Evolutionary conservation across 2,888 invertebrate genomes (phyloP).

Genomic region (Papilio demoleus): DNA sequence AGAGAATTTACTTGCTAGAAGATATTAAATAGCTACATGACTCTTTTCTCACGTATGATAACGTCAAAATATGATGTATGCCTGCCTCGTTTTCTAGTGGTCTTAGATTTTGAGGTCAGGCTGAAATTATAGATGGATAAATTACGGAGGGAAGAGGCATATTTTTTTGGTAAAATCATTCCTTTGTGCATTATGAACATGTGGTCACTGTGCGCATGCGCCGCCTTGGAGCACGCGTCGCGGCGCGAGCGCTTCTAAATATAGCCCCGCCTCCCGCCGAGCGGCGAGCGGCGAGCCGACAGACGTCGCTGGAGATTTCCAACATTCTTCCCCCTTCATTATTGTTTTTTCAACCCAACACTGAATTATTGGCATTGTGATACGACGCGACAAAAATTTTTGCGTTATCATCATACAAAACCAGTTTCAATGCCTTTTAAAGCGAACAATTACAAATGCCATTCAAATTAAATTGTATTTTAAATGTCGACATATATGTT

Average conservation of each 20-base stretch:
- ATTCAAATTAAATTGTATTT: neutral
- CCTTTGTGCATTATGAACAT: slow-evolving; percentile 44
- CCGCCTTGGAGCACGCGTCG: slow-evolving; percentile 62
- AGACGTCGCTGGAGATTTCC: slow-evolving; percentile 60
- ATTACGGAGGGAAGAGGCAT: neutral
- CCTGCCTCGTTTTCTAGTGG: neutral
- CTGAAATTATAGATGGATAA: neutral
- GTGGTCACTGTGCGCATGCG: slow-evolving; percentile 51
- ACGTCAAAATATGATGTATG: neutral
- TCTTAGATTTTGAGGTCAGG: neutral
- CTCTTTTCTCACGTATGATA: too few relatives aligned
- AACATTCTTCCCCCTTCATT: slow-evolving; percentile 69
- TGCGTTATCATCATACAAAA: slow-evolving; percentile 44
- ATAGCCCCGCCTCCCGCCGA: slow-evolving; percentile 69
- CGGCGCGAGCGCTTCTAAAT: slow-evolving; percentile 75
- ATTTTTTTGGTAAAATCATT: slow-evolving; percentile 33
- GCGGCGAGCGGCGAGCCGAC: slow-evolving; percentile 58
- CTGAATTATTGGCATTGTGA: slow-evolving; percentile 43
- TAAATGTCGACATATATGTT: neutral
- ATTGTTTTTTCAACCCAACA: slow-evolving; percentile 53
- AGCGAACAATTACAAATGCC: neutral
- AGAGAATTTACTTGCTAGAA: too few relatives aligned
- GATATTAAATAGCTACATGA: too few relatives aligned
- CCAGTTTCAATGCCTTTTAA: neutral
- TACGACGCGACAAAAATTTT: slow-evolving; percentile 54